These are phyloP conservation scores for Gasterosteus aculeatus DNA, from an alignment of 2,113 vertebrate species.

Conservation along the genomic window DNA sequence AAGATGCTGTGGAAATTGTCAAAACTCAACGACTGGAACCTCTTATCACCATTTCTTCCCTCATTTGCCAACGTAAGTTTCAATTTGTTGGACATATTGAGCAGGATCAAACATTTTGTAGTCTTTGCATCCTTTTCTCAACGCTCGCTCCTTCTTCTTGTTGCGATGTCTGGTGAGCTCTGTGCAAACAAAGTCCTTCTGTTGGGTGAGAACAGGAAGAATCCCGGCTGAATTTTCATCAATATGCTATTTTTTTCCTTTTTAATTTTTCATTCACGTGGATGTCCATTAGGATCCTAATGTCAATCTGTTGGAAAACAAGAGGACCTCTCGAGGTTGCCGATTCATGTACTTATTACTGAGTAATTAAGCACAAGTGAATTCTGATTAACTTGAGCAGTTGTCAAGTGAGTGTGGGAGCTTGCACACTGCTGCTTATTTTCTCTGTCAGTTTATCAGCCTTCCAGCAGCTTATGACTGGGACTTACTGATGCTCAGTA, in stretches of 20 bases:
- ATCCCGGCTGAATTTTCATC: conserved; percentile 26
- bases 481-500: conserved; percentile 15
- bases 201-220: conserved; percentile 32
- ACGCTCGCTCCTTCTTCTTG: conserved; percentile 9
- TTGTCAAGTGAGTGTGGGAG: conserved; percentile 16
- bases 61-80: conserved; percentile 33
- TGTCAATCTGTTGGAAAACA: conserved; percentile 17
- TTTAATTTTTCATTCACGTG: background rate
- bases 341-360: background rate
- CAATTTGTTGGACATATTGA: conserved; percentile 41
- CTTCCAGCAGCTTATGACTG: conserved; percentile 5
- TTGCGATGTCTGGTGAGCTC: conserved; percentile 14
- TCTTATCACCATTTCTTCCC: background rate
- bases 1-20: background rate
- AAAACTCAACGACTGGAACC: background rate
- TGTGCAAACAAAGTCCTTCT: conserved; percentile 34
- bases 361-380: conserved; percentile 13
- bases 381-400: background rate
- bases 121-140: conserved; percentile 17
- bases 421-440: conserved; percentile 24
- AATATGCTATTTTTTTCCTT: conserved; percentile 34
- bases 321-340: background rate
- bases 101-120: conserved; percentile 25
- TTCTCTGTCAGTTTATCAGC: conserved; percentile 24
- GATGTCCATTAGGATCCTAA: background rate